Base-by-base conservation (phyloP, 2,113 vertebrate genomes). In the Tragelaphus strepsiceros region DNA sequence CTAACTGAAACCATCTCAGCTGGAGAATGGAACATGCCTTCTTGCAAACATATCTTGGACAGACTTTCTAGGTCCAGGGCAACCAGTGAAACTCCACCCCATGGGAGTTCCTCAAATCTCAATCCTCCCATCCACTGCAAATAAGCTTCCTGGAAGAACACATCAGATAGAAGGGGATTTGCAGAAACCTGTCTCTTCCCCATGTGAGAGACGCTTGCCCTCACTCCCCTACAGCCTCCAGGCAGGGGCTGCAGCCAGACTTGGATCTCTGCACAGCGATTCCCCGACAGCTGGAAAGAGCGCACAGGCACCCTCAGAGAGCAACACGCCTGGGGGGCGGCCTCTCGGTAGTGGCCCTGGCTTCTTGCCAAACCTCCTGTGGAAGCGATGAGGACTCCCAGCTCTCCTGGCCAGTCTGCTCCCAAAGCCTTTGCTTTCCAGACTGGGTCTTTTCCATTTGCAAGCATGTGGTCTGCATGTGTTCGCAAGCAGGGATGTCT, bases 381-480 rank as follows among this genome's bases (percentile, higher is more conserved):
- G 12, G 49, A 56, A 61, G 14, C 0, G 0, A 0, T n/a, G 32
- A 14, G 17, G 22, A 26, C 24, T 8, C 2, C 5, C 84, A 61
- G 28, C 24, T 26, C 80, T 30, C 9, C 1, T 0, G 30, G 22
- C 77, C n/a, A 9, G 22, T 28, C 35, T 16, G 14, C n/a, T 32
- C n/a, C 6, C 0, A 13, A 22, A 11, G 24, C 59, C 2, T 49
- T 84, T n/a, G 78, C 53, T 64, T 17, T 56, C 53, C 49, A 51
- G 2, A 43, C 3, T 0, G 39, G 58, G 46, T 17, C 7, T 26
- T 19, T 74, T 39, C 15, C 4, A 1, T 14, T 16, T 3, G 61
- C 7, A 15, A 64, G 95, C 96, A 96, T 90, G 97, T 92, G 97
- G 96, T 14, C 53, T 14, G 12, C 97, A 95, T 9, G 88, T 83